Conservation (phyloP, 2,797 vertebrate species). For the Knipowitschia caucasica region DNA sequence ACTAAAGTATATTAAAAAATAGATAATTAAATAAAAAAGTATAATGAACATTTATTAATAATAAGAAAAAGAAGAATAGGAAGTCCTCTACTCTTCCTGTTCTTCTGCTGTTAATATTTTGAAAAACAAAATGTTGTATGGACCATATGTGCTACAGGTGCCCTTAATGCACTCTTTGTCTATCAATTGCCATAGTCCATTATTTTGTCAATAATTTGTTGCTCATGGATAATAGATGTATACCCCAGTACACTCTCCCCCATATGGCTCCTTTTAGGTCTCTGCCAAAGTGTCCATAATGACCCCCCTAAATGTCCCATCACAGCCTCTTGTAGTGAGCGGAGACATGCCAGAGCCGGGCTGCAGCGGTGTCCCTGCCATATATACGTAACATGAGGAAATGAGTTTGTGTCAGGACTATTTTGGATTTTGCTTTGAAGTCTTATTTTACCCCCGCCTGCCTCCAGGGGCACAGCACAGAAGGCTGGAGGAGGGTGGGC, state of each 20-base stretch:
- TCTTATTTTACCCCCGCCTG: slow-evolving; percentile 74
- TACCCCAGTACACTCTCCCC: slow-evolving; percentile 52
- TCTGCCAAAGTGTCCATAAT: slow-evolving; percentile 66
- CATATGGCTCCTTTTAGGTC: slow-evolving; percentile 70
- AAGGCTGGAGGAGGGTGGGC: slow-evolving; percentile 36
- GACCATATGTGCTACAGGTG: too few species aligned
- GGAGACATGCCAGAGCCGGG: slow-evolving; percentile 62
- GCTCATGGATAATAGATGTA: slow-evolving; percentile 38
- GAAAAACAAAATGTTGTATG: too few species aligned
- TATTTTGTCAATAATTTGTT: background rate
- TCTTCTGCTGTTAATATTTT: too few species aligned
- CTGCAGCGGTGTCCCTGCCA: slow-evolving; percentile 50
- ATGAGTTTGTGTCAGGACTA: slow-evolving; percentile 79
- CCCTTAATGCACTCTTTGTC: too few species aligned
- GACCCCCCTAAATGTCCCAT: slow-evolving; percentile 66
- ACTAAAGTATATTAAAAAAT: too few species aligned
- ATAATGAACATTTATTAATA: too few species aligned
- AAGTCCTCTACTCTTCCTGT: too few species aligned
- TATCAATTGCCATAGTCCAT: background rate
- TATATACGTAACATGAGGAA: slow-evolving; percentile 74
- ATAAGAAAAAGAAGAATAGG: too few species aligned
- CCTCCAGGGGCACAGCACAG: slow-evolving; percentile 64
- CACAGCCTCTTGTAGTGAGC: slow-evolving; percentile 61
- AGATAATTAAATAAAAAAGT: too few species aligned
- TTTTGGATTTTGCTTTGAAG: slow-evolving; percentile 79